Evolutionary conservation across 2,113 vertebrate species (phyloP).

Genomic region (Oreochromis aureus): DNA sequence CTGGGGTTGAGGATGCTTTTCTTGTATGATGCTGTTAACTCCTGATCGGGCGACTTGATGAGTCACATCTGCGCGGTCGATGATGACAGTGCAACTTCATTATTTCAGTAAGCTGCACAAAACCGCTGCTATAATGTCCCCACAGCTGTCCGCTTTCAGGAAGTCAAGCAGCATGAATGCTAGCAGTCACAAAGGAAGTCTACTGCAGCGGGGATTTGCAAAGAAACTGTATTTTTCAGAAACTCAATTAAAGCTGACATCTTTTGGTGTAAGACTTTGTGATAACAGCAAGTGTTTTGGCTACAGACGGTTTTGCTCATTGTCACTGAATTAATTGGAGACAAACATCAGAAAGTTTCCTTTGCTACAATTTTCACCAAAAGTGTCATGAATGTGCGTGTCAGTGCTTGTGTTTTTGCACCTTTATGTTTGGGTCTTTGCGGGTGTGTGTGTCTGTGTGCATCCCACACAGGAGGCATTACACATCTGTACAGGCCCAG

Average conservation of each 20-base stretch:
- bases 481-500: conserved; percentile 26
- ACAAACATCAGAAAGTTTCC: background rate
- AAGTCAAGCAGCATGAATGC: background rate
- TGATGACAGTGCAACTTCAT: background rate
- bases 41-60: background rate
- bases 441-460: background rate
- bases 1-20: background rate
- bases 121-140: background rate
- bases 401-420: background rate
- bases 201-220: background rate
- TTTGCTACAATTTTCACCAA: background rate
- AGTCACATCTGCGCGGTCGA: background rate
- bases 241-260: conserved; percentile 5
- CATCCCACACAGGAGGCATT: background rate
- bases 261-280: background rate
- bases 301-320: background rate
- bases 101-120: background rate
- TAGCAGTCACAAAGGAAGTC: background rate
- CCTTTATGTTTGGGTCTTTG: background rate
- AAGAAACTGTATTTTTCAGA: background rate
- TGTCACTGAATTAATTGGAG: conserved; percentile 6
- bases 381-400: background rate
- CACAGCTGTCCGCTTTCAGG: background rate
- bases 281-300: background rate
- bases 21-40: background rate